Evolutionary conservation across 1,140 invertebrate species (phyloP).

Genomic region (Drosophila saltans): DNA sequence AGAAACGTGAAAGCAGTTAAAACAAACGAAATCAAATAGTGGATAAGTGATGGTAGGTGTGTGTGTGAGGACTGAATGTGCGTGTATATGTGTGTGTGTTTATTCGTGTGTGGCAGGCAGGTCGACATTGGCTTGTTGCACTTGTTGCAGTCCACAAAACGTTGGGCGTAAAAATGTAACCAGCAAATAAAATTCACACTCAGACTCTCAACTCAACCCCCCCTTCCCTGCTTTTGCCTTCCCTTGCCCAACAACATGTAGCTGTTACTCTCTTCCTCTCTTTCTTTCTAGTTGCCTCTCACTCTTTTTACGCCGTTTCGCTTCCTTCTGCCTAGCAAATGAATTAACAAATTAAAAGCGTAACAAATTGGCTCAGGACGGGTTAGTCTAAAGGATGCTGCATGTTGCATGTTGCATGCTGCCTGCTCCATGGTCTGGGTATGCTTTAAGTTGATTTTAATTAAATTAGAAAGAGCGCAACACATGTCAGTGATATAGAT

Average conservation of each 20-base stretch:
- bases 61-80: constrained; percentile 10
- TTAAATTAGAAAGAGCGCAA: constrained; percentile 69
- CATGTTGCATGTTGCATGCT: constrained; percentile 45
- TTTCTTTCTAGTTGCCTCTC: background rate
- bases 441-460: constrained; percentile 75
- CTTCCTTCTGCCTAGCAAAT: constrained; percentile 58
- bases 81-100: constrained; percentile 12
- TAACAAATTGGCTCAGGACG: constrained; percentile 67
- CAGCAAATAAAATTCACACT: constrained; percentile 49
- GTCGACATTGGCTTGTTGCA: constrained; percentile 55
- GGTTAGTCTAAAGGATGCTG: constrained; percentile 22
- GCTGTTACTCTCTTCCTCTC: background rate
- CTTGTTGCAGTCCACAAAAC: constrained; percentile 65
- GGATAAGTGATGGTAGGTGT: constrained; percentile 54
- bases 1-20: constrained; percentile 75
- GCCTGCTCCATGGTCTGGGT: constrained; percentile 16
- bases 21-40: constrained; percentile 74
- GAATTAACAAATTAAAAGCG: constrained; percentile 81
- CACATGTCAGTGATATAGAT: constrained; percentile 64
- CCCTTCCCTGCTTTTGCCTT: background rate
- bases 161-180: constrained; percentile 51
- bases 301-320: background rate
- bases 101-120: constrained; percentile 53
- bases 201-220: background rate
- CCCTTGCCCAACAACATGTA: constrained; percentile 4